Base-by-base conservation (phyloP, 2,888 invertebrate species). In the Polydrusus cervinus region DNA sequence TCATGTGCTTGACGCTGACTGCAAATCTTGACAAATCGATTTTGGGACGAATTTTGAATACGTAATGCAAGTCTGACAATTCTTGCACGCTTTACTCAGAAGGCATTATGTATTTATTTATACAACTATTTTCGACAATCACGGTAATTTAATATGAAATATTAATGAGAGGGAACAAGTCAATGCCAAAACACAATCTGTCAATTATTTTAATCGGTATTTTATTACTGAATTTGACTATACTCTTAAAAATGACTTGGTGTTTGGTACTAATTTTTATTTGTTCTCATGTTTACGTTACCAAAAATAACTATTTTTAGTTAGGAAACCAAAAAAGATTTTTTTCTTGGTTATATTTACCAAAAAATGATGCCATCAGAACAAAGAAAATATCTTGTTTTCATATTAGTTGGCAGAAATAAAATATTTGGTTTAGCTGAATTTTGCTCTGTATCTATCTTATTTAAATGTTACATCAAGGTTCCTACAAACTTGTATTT, bases 21-120 rank as follows among this genome's bases (percentile, higher is more conserved):
- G 84, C 83, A 87, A 86, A 87, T 87, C 87, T 85, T 86, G 86
- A 87, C 87, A 86, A 87, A 87, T 87, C 86, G 86, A 83, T 86
- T 84, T 84, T 82, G 84, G 84, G 86, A 86, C 85, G 84, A 86
- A 85, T 86, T 82, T 84, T 80, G 86, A 86, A 85, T 85, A 83
- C 82, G 80, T 84, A 84, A 83, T 71, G 55, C 55, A 64, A 65
- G 45, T 38, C 20, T 64, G 68, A 51, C 72, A 60, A 72, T 72
- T 69, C 69, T 64, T 51, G 72, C 61, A 25, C 60, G 53, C 53
- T 47, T 9, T 62, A 65, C 20, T 20, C 45, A 16, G 40, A 73
- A 34, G 43, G n/a, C 34, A 68, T 73, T 73, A 61, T 20, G 20
- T 49, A 60, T 70, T 49, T 62, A 45, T 62, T 64, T 47, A 66